Evolutionary conservation across 1,140 invertebrate species (phyloP).

Genomic region (Bombus cullumanus): DNA sequence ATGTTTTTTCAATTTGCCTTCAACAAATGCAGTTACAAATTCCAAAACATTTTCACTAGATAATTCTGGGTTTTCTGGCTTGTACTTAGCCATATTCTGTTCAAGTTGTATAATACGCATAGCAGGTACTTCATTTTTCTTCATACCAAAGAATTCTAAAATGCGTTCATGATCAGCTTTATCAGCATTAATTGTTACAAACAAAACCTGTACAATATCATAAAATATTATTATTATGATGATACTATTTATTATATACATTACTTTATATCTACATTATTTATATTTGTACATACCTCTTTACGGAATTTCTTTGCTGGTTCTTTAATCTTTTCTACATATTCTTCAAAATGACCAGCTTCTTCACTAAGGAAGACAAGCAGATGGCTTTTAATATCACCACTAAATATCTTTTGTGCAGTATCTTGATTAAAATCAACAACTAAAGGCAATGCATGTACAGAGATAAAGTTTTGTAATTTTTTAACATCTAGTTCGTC

Average conservation of each 20-base stretch:
- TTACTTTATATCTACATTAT: not conserved
- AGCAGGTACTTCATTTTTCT: slow-evolving; percentile 94
- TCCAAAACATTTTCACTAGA: slow-evolving; percentile 89
- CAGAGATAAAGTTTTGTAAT: slow-evolving; percentile 92
- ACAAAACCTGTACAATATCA: slow-evolving; percentile 86
- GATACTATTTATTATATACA: not conserved
- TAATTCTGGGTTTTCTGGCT: slow-evolving; percentile 92
- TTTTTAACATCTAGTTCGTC: slow-evolving; percentile 87
- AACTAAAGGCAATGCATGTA: slow-evolving; percentile 95
- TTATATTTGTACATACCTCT: slow-evolving; percentile 84
- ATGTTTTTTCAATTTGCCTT: slow-evolving; percentile 97
- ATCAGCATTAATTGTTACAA: slow-evolving; percentile 97
- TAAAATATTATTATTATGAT: not conserved
- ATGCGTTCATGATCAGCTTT: slow-evolving; percentile 98
- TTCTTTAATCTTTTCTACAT: slow-evolving; percentile 89
- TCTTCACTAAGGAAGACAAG: slow-evolving; percentile 97
- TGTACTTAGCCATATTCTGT: slow-evolving; percentile 99
- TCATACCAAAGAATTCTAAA: slow-evolving; percentile 99
- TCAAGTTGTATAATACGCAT: slow-evolving; percentile 97
- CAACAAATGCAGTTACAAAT: slow-evolving; percentile 95
- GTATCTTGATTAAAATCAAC: slow-evolving; percentile 99
- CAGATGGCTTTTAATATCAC: slow-evolving; percentile 98
- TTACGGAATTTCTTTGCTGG: slow-evolving; percentile 95
- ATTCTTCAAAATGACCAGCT: slow-evolving; percentile 91
- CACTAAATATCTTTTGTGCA: slow-evolving; percentile 98